Evolutionary conservation across 2,797 vertebrate species (phyloP).

Genomic region (Atherinosoma microstoma): DNA sequence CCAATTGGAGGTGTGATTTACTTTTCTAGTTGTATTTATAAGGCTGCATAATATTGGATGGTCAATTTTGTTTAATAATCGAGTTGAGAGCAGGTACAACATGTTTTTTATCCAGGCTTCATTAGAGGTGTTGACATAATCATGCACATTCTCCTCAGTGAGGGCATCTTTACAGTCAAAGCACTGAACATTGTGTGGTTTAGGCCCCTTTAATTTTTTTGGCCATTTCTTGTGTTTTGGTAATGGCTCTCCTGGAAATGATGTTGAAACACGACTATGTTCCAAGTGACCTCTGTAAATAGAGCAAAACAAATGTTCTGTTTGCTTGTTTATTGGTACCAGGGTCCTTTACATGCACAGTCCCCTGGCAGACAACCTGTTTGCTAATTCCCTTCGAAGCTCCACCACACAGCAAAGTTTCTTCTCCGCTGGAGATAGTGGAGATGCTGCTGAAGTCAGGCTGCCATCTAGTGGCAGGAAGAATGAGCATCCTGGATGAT

Average conservation of each 20-base stretch:
- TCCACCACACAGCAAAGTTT: constrained; percentile 49
- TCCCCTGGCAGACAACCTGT: constrained; percentile 79
- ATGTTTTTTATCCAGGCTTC: background rate
- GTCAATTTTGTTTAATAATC: background rate
- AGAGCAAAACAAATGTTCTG: constrained; percentile 41
- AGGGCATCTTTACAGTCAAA: constrained; percentile 11
- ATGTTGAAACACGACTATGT: constrained; percentile 53
- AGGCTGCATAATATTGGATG: background rate
- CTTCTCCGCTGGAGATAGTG: constrained; percentile 66
- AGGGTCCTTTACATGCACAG: constrained; percentile 46
- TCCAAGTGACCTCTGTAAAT: constrained; percentile 71
- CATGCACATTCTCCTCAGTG: background rate
- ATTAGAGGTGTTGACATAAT: background rate
- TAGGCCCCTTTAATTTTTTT: constrained; percentile 19
- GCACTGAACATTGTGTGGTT: background rate
- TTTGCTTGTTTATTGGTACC: constrained; percentile 70
- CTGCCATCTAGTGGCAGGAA: constrained; percentile 81
- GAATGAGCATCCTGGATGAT: constrained; percentile 63
- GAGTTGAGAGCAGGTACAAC: background rate
- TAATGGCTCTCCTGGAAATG: constrained; percentile 14
- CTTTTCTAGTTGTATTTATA: constrained; percentile 13
- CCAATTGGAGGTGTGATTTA: constrained; percentile 31
- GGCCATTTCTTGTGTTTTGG: constrained; percentile 58
- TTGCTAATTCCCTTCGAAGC: constrained; percentile 73
- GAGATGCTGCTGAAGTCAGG: constrained; percentile 66